Evolutionary conservation across 2,797 vertebrate genomes (phyloP).

Genomic region (Salmo trutta): DNA sequence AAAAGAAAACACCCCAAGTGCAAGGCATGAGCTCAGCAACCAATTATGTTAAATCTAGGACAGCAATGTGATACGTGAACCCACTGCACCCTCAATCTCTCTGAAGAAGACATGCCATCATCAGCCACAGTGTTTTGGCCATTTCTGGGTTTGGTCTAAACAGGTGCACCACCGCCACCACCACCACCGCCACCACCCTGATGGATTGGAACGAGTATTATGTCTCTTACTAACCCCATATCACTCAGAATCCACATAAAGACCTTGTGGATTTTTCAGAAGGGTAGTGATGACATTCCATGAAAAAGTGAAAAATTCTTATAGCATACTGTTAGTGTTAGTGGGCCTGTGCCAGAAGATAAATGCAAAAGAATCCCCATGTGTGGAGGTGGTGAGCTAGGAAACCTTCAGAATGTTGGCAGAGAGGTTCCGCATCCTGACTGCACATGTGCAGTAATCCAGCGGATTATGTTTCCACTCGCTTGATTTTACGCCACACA

Average conservation of each 20-base stretch:
- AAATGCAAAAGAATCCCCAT: slow-evolving; percentile 54
- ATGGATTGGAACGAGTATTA: slow-evolving; percentile 50
- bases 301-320: slow-evolving; percentile 39
- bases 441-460: slow-evolving; percentile 31
- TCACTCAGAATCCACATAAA: slow-evolving; percentile 62
- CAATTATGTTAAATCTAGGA: neutral
- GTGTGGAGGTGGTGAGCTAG: slow-evolving; percentile 61
- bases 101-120: slow-evolving; percentile 51
- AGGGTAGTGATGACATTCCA: slow-evolving; percentile 47
- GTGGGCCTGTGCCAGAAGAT: slow-evolving; percentile 54
- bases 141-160: slow-evolving; percentile 61
- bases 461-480: slow-evolving; percentile 48
- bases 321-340: slow-evolving; percentile 39
- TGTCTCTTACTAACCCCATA: slow-evolving; percentile 43
- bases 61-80: neutral
- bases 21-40: slow-evolving; percentile 58
- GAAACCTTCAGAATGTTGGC: slow-evolving; percentile 53
- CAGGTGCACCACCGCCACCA: slow-evolving; percentile 64
- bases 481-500: slow-evolving; percentile 39
- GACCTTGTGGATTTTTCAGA: slow-evolving; percentile 48
- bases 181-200: slow-evolving; percentile 48
- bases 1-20: slow-evolving; percentile 34
- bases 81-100: slow-evolving; percentile 50
- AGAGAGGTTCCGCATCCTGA: slow-evolving; percentile 30
- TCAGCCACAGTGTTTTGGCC: slow-evolving; percentile 50